Base-by-base conservation (phyloP, 2,113 vertebrate species). In the Chitala chitala region DNA sequence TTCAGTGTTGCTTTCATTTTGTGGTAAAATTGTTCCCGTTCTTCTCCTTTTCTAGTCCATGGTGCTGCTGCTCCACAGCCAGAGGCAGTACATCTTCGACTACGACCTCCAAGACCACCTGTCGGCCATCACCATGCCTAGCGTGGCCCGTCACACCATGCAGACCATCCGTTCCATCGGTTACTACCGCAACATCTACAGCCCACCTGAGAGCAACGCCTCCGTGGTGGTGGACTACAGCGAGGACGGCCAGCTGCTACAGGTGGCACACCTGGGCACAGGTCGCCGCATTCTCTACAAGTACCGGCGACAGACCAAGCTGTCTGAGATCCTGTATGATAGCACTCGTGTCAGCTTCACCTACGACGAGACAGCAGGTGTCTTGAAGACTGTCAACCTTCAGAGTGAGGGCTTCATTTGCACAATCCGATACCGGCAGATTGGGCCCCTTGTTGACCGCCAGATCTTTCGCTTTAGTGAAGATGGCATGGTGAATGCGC, bases 391-490 rank as follows among this genome's bases (percentile, higher is more conserved):
- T 0, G 94, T 99, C 36, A 99, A 98, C 90, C 90, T 99, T 63
- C 97, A 99, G 87, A 98, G 94, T 1, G 96, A 98, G 74, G 95
- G 96, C 44, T 99, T 99, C 82, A 98, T 98, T 86, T 98, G 97
- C 90, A 97, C 96, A 80, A 98, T 99, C 82, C 89, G 97, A 3
- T 99, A 98, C 85, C 91, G 96, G 54, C 97, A 98, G 77, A 94
- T 99, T 0, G 97, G 97, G 50, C 96, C 97, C 0, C 44, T 99
- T 81, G 92, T 99, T 8, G 96, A 99, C 90, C 91, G 96, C 1
- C 97, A 99, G 84, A 98, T 99, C 78, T 98, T 99, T 85, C 96
- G 96, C 86, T 99, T 99, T 70, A 98, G 95, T 0, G 97, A 99
- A 76, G 97, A 99, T 0, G 97, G 96, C 68, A 98, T 99, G 97